Base-by-base conservation (phyloP, 2,888 invertebrate genomes). In the Ernsta delagoae region DNA sequence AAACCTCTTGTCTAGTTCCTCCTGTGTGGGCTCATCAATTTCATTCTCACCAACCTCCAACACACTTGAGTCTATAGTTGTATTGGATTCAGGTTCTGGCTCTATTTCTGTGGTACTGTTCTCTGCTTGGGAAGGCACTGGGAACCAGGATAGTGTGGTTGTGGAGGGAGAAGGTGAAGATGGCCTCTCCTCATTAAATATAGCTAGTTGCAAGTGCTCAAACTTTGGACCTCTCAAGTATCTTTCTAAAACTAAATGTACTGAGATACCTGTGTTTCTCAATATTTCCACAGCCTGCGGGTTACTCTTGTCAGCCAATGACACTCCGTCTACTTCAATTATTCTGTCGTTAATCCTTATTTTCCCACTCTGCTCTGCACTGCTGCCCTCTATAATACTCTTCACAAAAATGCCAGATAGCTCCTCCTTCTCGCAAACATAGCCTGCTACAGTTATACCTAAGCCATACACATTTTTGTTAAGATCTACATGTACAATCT, bases 371-470 rank as follows among this genome's bases (percentile, higher is more conserved):
- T 97, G 93, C 85, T 98, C 98, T 0, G 99, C 99, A 66, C 99
- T 98, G 89, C 99, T 99, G 65, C 98, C 98, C 84, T 98, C 97
- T 81, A 98, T 98, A 78, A 99, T 98, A 86, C 99, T 99, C 90
- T 99, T 99, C 16, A 99, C 99, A 93, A 99, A 99, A 82, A 99
- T 99, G 6, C 99, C 99, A n/a, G 98, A 99, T 64, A 99, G 95
- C 89, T 99, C 99, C 92, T 99, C 99, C 92, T 98, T 98, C 87
- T 98, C 98, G 89, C 99, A 98, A 53, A 99, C 98, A 90, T 99
- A 99, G 59, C 99, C 99, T 3, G 99, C 99, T 65, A 99, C 98
- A 3, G 99, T 99, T 77, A 99, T 98, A 59, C 99, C 99, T 72
- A 98, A 94, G 41, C 99, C 97, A 81, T 98, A 97, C 70, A 97